Evolutionary conservation across 2,888 invertebrate genomes (phyloP).

Genomic region (Caenorhabditis parvicauda): DNA sequence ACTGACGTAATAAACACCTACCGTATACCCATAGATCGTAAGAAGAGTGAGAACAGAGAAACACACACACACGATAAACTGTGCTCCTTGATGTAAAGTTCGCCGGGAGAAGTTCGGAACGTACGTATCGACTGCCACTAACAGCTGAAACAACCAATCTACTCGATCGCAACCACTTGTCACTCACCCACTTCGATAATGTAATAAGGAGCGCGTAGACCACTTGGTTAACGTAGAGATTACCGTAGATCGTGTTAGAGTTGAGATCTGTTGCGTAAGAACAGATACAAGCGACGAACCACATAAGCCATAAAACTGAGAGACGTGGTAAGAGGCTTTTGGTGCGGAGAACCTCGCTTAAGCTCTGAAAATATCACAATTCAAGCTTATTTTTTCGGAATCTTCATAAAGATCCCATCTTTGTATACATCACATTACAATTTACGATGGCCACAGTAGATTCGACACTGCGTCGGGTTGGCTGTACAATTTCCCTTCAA

Average conservation of each 20-base stretch:
- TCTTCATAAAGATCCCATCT: too few relatives aligned
- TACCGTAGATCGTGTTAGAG: constrained; percentile 53
- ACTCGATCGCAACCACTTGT: too few relatives aligned
- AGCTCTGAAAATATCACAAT: constrained; percentile 17
- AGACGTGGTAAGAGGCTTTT: constrained; percentile 45
- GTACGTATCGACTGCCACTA: constrained; percentile 36
- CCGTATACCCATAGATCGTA: constrained; percentile 23
- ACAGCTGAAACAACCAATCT: constrained; percentile 15
- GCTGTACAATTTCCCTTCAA: too few relatives aligned
- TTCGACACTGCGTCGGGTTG: too few relatives aligned
- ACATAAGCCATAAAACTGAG: constrained; percentile 60
- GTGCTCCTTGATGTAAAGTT: constrained; percentile 48
- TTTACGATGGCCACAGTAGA: too few relatives aligned
- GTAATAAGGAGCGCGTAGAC: constrained; percentile 58
- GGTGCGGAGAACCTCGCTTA: constrained; percentile 44
- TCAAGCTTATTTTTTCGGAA: neutral
- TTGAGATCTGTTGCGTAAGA: constrained; percentile 61
- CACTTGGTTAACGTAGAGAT: constrained; percentile 58
- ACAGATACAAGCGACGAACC: constrained; percentile 56
- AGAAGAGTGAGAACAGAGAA: constrained; percentile 32
- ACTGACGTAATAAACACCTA: neutral
- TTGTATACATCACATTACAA: too few relatives aligned
- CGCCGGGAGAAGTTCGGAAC: constrained; percentile 43
- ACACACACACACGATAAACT: constrained; percentile 36
- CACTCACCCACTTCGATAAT: constrained; percentile 51